Percentiles rank a stretch among this genome's conserved stretches.
phyloP scores from a whole-genome alignment of 1,140 invertebrate species.

The Drosophila dunni region DNA sequence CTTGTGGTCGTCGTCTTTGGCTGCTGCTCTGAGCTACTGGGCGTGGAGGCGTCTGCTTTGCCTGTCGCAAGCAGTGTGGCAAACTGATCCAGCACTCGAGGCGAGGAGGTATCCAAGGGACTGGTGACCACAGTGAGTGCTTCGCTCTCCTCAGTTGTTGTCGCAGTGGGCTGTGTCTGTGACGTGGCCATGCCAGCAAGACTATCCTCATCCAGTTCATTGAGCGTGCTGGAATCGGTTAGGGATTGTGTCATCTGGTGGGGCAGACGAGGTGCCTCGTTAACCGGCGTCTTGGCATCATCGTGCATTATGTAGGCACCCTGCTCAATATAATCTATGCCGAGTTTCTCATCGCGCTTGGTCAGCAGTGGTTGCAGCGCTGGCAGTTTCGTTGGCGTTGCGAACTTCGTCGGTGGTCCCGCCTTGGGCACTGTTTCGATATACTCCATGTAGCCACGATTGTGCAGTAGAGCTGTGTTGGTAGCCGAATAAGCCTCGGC shows the following conservation, averaged over 20 bases:
- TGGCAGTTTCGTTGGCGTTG: conserved; percentile 13
- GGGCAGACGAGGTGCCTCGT: conserved; percentile 56
- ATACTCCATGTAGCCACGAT: conserved; percentile 89
- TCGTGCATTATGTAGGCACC: conserved; percentile 84
- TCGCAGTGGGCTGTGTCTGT: conserved; percentile 65
- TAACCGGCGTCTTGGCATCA: conserved; percentile 80
- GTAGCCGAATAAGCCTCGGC: conserved; percentile 87
- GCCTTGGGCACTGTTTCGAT: conserved; percentile 85
- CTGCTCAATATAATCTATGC: conserved; percentile 86
- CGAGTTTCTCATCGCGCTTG: conserved; percentile 74
- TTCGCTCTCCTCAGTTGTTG: conserved; percentile 87
- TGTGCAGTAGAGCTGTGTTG: conserved; percentile 86
- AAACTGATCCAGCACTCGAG: conserved; percentile 63
- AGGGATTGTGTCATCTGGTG: conserved; percentile 75
- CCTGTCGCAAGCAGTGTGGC: conserved; percentile 52
- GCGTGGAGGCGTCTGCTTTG: conserved; percentile 66
- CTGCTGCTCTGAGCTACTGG: conserved; percentile 78
- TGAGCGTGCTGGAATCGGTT: conserved; percentile 77
- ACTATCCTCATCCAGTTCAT: conserved; percentile 87
- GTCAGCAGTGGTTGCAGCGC: conserved; percentile 48
- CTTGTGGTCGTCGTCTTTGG: conserved; percentile 66
- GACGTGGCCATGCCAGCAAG: conserved; percentile 72
- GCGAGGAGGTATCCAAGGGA: conserved; percentile 85
- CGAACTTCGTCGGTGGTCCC: conserved; percentile 5
- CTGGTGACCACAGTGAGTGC: conserved; percentile 86